Percentiles rank a stretch among this genome's conserved stretches.
Evolutionary conservation across 2,797 vertebrate species (phyloP).

Genomic region (Erithacus rubecula): DNA sequence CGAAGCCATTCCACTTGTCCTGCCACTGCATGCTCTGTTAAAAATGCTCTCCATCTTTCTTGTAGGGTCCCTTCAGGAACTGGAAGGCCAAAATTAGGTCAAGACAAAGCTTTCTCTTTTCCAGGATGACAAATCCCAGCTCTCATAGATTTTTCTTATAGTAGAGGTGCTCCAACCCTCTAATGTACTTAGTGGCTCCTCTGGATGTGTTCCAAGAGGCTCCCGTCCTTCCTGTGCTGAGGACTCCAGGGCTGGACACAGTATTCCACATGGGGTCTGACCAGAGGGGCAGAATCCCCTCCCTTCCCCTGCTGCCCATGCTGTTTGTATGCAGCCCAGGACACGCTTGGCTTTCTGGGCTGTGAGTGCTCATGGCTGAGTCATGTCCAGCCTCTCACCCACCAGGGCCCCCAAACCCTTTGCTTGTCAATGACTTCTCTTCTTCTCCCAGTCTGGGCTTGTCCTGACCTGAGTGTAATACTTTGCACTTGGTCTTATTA

Average conservation of each 20-base stretch:
- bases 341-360: rapidly evolving
- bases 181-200: not conserved
- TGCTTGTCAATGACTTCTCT: not conserved
- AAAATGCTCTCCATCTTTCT: not conserved
- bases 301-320: rapidly evolving
- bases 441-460: not conserved
- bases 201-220: not conserved
- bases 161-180: not conserved
- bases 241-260: not conserved
- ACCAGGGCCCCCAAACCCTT: not conserved
- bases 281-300: not conserved
- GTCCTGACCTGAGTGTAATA: not conserved
- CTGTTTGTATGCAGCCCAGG: not conserved
- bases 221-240: not conserved
- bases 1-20: not conserved
- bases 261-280: not conserved
- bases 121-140: not conserved
- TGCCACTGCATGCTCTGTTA: not conserved
- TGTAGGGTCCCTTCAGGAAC: not conserved
- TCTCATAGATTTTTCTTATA: not conserved
- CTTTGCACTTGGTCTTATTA: not conserved
- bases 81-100: not conserved
- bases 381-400: not conserved
- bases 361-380: not conserved
- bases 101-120: not conserved